These are phyloP conservation scores for Yponomeuta malinellus DNA, from an alignment of 2,888 invertebrate species.

Conservation along the genomic window DNA sequence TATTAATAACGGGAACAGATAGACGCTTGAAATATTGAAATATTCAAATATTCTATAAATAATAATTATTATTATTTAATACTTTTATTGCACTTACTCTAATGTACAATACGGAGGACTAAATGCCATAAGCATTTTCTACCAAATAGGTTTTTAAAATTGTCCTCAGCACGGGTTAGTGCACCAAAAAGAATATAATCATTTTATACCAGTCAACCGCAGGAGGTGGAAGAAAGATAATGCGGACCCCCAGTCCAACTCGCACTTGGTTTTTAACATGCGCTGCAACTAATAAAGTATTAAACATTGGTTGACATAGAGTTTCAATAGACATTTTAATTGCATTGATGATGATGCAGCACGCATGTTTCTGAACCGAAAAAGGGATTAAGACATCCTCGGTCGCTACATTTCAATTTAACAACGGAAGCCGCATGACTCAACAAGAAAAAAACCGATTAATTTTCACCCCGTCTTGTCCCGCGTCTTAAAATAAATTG, in stretches of 20 bases:
- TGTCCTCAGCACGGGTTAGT: too few species aligned
- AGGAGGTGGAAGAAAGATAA: background rate
- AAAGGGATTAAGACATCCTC: conserved; percentile 50
- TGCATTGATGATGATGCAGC: background rate
- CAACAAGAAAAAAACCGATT: conserved; percentile 62
- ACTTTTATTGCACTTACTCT: too few species aligned
- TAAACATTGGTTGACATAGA: conserved; percentile 27
- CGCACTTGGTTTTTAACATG: background rate
- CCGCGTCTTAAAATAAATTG: conserved; percentile 50
- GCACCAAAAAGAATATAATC: too few species aligned
- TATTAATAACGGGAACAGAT: too few species aligned
- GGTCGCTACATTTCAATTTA: conserved; percentile 58
- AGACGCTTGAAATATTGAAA: too few species aligned
- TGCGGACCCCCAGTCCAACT: too few species aligned
- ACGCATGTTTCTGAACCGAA: background rate
- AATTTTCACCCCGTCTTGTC: conserved; percentile 48
- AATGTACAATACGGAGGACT: too few species aligned
- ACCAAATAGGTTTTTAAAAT: too few species aligned
- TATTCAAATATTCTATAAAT: too few species aligned
- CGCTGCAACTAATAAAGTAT: background rate
- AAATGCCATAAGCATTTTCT: too few species aligned
- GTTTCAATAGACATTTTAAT: background rate
- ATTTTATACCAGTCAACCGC: too few species aligned
- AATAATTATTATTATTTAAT: too few species aligned
- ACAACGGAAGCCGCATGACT: conserved; percentile 70